Percentiles rank a stretch among this genome's conserved stretches.
Conservation (phyloP, 2,797 vertebrate genomes). For the Microctenopoma lineatum region DNA sequence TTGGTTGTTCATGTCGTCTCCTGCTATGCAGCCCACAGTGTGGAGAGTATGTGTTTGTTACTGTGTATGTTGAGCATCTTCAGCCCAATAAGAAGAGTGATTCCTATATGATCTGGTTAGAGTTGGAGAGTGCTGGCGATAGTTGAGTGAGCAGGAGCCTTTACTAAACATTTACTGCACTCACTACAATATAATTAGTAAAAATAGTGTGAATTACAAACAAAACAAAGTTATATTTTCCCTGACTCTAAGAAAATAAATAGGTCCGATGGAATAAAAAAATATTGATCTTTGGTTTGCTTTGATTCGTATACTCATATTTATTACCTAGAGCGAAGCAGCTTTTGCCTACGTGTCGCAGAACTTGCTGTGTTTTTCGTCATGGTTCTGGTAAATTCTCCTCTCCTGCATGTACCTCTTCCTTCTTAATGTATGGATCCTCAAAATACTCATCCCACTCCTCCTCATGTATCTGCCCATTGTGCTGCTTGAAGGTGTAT, state of each 20-base stretch:
- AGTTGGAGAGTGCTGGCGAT: no score
- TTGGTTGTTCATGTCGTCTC: no score
- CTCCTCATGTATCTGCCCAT: slow-evolving; percentile 66
- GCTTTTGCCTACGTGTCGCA: neutral
- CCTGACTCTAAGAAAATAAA: neutral
- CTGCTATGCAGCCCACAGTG: no score
- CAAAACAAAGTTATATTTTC: neutral
- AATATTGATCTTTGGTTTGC: no score
- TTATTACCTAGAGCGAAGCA: neutral
- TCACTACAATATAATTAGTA: no score
- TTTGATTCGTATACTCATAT: no score
- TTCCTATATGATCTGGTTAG: no score
- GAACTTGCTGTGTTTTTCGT: neutral
- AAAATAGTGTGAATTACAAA: neutral
- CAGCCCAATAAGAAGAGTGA: no score
- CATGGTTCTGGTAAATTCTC: neutral
- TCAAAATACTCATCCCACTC: slow-evolving; percentile 91
- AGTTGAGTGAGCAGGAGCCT: no score
- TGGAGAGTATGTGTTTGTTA: no score
- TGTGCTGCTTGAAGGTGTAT: slow-evolving; percentile 75
- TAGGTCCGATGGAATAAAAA: no score
- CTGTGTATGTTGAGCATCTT: no score
- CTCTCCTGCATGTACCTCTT: slow-evolving; percentile 50
- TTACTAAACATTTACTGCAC: neutral
- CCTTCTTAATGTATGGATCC: slow-evolving; percentile 88